Evolutionary conservation across 2,113 vertebrate genomes (phyloP), one percentile per base, ranked within the genome.

Genomic region (Pristiophorus japonicus): DNA sequence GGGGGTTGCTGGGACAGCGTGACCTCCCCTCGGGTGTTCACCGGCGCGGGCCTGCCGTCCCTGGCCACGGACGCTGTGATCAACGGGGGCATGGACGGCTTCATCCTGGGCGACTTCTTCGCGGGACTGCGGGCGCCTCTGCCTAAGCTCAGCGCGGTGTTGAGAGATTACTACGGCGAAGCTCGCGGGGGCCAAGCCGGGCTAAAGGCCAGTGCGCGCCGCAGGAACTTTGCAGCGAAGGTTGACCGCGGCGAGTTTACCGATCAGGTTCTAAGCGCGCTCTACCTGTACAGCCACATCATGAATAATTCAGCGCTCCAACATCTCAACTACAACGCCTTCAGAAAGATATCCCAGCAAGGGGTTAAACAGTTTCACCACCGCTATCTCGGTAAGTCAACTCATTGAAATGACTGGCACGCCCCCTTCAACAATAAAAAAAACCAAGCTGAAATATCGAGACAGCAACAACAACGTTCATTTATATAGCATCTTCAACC

Each of bases 81-180:
- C 96, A 98, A 98, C 0, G 99, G 98, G 1, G 98, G 97, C 3
- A 97, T 99, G 97, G 99, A 99, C 0, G 98, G 98, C 0, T 66
- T 96, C n/a, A 47, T 99, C 65, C 95, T 99, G 14, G 98, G 98
- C 5, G 55, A 95, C 45, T 96, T 93, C 7, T 47, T 98, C n/a
- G 97, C 97, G 7, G 3, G 62, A 27, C 45, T 0, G 45, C 27
- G 51, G 14, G 66, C 55, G 2, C 95, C 96, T 6, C 59, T 0
- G 16, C 45, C 85, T 20, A 96, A 95, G 0, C 96, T 99, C 2
- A 97, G 98, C 78, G 38, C 45, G 7, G 96, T 99, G 30, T 97
- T 99, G 81, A 96, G 95, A 0, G 95, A 96, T 27, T 99, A 99
- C 97, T 98, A 98, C 96, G 18, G 96, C 0, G 97, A 88, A 0